Percentiles rank a stretch among this genome's conserved stretches.
Evolutionary conservation across 2,113 vertebrate genomes (phyloP).

Genomic region (Noctilio leporinus): DNA sequence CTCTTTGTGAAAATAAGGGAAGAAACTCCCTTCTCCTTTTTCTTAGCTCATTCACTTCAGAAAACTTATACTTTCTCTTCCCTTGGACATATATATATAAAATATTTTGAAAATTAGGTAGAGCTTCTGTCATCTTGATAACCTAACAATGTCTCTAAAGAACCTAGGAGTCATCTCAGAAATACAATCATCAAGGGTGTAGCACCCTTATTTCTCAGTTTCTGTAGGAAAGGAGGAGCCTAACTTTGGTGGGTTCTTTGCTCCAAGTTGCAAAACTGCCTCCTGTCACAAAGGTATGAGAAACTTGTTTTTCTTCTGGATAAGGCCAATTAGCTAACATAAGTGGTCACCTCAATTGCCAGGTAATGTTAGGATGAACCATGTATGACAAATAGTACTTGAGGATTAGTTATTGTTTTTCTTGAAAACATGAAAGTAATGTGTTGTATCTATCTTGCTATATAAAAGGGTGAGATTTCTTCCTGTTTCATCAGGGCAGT

Average conservation of each 20-base stretch:
- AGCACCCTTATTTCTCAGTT: neutral
- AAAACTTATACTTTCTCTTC: neutral
- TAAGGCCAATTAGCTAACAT: neutral
- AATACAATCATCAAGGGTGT: neutral
- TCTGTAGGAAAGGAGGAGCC: too few relatives aligned
- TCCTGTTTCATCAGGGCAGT: too few relatives aligned
- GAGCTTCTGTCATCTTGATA: neutral
- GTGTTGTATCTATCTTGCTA: neutral
- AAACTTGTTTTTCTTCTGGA: neutral
- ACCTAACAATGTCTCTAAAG: neutral
- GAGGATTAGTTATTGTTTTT: neutral
- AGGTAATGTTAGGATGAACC: neutral
- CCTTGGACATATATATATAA: neutral
- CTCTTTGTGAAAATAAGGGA: neutral
- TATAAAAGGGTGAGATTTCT: neutral
- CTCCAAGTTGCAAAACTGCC: neutral
- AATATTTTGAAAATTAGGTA: neutral
- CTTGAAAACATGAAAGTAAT: neutral
- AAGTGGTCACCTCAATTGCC: neutral
- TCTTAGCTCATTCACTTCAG: neutral
- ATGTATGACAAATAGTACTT: neutral
- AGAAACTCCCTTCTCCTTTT: neutral
- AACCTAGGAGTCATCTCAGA: neutral
- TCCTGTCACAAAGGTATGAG: neutral
- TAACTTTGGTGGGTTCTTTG: neutral